Evolutionary conservation across 2,888 invertebrate genomes (phyloP).

Genomic region (Melanargia galathea): DNA sequence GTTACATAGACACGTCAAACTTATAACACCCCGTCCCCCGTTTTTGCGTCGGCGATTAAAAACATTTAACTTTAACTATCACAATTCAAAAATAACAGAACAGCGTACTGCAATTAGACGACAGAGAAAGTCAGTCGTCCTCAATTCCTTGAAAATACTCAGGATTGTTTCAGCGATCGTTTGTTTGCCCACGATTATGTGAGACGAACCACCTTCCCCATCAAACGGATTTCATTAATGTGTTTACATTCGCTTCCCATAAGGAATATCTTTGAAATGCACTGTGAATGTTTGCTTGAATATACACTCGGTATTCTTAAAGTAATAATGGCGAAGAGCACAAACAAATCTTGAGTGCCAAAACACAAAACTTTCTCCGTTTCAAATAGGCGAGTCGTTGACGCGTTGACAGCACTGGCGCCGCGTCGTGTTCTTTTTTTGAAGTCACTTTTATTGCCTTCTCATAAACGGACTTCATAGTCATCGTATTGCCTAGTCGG

Average conservation of each 20-base stretch:
- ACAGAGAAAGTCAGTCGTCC: slow-evolving; percentile 30
- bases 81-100: not conserved
- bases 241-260: slow-evolving; percentile 57
- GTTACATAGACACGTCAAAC: too few species aligned
- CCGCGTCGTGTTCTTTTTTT: not conserved
- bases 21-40: too few species aligned
- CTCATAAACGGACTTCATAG: too few species aligned
- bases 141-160: slow-evolving; percentile 44
- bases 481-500: too few species aligned
- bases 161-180: slow-evolving; percentile 51
- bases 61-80: too few species aligned
- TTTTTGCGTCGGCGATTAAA: too few species aligned
- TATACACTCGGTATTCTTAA: slow-evolving; percentile 1
- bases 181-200: slow-evolving; percentile 60
- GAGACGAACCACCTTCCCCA: slow-evolving; percentile 65
- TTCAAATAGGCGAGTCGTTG: not conserved
- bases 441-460: too few species aligned
- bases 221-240: slow-evolving; percentile 61
- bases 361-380: not conserved
- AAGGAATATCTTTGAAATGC: slow-evolving; percentile 36
- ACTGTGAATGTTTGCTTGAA: slow-evolving; percentile 21
- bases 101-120: slow-evolving; percentile 14
- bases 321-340: slow-evolving; percentile 16
- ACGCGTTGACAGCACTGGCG: not conserved
- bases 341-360: slow-evolving; percentile 11